Evolutionary conservation across 2,888 invertebrate genomes (phyloP).

Genomic region (Xestia sexstrigata): DNA sequence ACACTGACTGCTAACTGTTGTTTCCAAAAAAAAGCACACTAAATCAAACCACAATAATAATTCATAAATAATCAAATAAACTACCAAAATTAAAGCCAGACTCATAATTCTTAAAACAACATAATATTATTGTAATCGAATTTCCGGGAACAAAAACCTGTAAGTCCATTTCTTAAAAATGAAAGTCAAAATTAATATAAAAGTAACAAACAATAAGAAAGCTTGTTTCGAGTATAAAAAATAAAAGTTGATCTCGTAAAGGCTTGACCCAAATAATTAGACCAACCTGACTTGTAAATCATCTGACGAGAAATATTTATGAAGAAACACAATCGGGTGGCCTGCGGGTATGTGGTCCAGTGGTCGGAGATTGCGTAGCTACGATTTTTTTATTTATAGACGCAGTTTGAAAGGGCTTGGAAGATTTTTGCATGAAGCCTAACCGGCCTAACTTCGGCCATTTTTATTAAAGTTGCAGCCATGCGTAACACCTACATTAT

Average conservation of each 20-base stretch:
- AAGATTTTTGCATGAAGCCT: no score
- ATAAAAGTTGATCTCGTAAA: constrained; percentile 82
- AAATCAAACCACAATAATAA: constrained; percentile 26
- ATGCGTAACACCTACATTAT: no score
- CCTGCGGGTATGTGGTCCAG: constrained; percentile 66
- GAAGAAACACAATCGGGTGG: constrained; percentile 83
- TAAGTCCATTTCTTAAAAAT: constrained; percentile 59
- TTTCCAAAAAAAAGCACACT: not conserved
- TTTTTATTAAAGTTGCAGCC: no score
- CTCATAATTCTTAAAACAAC: constrained; percentile 41
- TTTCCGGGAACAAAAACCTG: constrained; percentile 47
- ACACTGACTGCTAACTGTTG: not conserved
- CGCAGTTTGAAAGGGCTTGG: not conserved
- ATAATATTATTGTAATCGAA: constrained; percentile 44
- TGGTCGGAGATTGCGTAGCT: constrained; percentile 36
- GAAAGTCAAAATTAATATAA: constrained; percentile 58
- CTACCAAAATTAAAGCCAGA: constrained; percentile 13
- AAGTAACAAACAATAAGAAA: constrained; percentile 69
- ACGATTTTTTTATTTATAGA: constrained; percentile 6
- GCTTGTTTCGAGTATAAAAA: constrained; percentile 67
- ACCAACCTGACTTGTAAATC: constrained; percentile 84
- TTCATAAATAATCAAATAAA: constrained; percentile 31
- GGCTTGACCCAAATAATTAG: constrained; percentile 87
- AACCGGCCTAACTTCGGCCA: no score
- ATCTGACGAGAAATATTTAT: constrained; percentile 85